Conservation (phyloP, 1,140 invertebrate species). For the Diabrotica virgifera region DNA sequence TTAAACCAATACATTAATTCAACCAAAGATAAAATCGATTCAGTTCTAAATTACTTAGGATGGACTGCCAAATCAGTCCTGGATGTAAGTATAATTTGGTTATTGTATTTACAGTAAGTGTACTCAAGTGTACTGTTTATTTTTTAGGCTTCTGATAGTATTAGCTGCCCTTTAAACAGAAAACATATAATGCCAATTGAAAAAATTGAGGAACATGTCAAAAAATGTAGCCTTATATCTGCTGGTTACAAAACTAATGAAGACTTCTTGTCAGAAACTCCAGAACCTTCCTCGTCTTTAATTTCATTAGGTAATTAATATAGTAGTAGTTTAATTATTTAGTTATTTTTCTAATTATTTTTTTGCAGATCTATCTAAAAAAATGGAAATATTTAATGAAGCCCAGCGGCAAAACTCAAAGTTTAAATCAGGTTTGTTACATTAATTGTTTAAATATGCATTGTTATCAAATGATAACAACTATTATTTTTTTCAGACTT, state of each 20-base stretch:
- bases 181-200: conserved; percentile 49
- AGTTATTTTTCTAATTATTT: conserved; percentile 5
- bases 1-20: conserved; percentile 44
- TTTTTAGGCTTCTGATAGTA: conserved; percentile 33
- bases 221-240: conserved; percentile 51
- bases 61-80: conserved; percentile 35
- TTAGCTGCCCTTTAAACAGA: conserved; percentile 50
- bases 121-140: too few species aligned
- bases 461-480: conserved; percentile 18
- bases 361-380: conserved; percentile 49
- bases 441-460: conserved; percentile 8
- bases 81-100: conserved; percentile 27
- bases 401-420: conserved; percentile 23
- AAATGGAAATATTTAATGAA: conserved; percentile 45
- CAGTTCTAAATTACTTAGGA: conserved; percentile 37
- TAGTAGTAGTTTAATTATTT: conserved; percentile 3
- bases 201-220: conserved; percentile 48
- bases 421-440: conserved; percentile 28
- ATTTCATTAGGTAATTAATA: conserved; percentile 38
- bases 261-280: conserved; percentile 50
- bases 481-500: conserved; percentile 32
- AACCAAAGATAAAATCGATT: conserved; percentile 39
- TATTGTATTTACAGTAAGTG: conserved; percentile 23
- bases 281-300: conserved; percentile 43
- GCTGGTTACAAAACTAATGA: conserved; percentile 52